Evolutionary conservation across 2,797 vertebrate genomes (phyloP), one percentile per base, ranked within the genome.

Genomic region (Onychomys torridus): DNA sequence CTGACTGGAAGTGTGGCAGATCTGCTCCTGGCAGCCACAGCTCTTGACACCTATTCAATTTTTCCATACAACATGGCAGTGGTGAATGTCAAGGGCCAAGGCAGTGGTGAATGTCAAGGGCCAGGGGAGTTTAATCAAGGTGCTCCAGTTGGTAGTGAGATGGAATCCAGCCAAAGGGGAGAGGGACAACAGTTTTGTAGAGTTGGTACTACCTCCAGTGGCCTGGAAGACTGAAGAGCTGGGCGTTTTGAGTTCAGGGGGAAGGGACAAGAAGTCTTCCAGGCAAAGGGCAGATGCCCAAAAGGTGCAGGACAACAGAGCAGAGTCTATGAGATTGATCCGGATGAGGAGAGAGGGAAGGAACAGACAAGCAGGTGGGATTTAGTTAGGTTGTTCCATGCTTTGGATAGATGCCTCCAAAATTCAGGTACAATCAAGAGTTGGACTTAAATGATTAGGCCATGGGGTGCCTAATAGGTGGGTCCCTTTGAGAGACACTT

Each of bases 391-490:
- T 2, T 19, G 2, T 4, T 25, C 29, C 61, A 3, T 25, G 34
- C 49, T 89, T 59, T 69, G 49, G 67, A 49, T 9, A 6, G 12
- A 32, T 63, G 46, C 37, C 69, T 59, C 75, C 37, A 79, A 75
- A 59, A 37, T 40, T 61, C 78, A 77, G 32, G 21, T 40, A 40
- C 9, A 6, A 40, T 34, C 77, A 69, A 23, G 32, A 88, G 23
- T 5, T 55, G n/a, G 6, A 40, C 21, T 55, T 37, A 78, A 34
- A 55, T 69, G 32, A 32, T 61, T 49, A 32, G 52, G 52, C 2
- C 25, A 16, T 63, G n/a, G 3, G 1, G 4, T 25, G 2, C 37
- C 49, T 89, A 8, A 0, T 10, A 5, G 29, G 2, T 40, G 27
- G 14, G 37, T 34, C 32, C 37, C 43, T 40, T 37, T 19, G n/a